Evolutionary conservation across 2,888 invertebrate species (phyloP).

Genomic region (Tortrix viridana): DNA sequence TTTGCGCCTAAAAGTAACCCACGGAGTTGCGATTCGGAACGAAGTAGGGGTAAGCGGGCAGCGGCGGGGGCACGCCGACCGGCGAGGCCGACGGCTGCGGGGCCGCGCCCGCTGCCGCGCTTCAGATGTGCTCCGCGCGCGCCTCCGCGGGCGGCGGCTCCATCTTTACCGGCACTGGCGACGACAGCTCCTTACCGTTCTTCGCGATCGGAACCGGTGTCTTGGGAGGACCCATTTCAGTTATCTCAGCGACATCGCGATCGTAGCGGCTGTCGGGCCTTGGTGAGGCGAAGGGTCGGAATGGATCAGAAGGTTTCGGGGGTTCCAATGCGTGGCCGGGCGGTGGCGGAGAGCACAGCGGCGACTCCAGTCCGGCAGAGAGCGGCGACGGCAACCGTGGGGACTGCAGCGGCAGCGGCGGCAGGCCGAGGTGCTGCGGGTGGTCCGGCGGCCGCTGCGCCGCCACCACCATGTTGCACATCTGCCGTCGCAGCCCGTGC

Average conservation of each 20-base stretch:
- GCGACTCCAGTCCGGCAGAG: conserved; percentile 85
- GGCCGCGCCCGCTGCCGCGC: conserved; percentile 76
- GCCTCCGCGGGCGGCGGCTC: conserved; percentile 85
- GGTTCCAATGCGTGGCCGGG: conserved; percentile 88
- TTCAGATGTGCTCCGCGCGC: conserved; percentile 83
- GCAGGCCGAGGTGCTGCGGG: conserved; percentile 78
- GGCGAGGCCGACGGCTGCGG: conserved; percentile 47
- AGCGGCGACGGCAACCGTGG: conserved; percentile 82
- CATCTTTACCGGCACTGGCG: conserved; percentile 87
- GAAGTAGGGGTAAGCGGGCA: conserved; percentile 77
- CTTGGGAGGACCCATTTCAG: conserved; percentile 77
- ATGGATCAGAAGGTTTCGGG: conserved; percentile 76
- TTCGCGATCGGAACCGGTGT: conserved; percentile 61
- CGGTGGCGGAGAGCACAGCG: conserved; percentile 86
- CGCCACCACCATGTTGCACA: conserved; percentile 91
- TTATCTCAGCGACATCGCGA: conserved; percentile 82
- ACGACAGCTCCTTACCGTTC: conserved; percentile 77
- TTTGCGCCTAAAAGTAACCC: conserved; percentile 67
- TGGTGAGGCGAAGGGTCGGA: conserved; percentile 85
- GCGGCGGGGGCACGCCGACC: conserved; percentile 61
- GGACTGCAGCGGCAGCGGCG: conserved; percentile 68
- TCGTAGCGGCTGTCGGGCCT: conserved; percentile 86
- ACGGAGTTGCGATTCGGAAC: conserved; percentile 75
- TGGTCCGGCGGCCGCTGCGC: conserved; percentile 74
- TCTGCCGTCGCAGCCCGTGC: conserved; percentile 93